Evolutionary conservation across 2,888 invertebrate genomes (phyloP).

Genomic region (Mesorhabditis sp.): DNA sequence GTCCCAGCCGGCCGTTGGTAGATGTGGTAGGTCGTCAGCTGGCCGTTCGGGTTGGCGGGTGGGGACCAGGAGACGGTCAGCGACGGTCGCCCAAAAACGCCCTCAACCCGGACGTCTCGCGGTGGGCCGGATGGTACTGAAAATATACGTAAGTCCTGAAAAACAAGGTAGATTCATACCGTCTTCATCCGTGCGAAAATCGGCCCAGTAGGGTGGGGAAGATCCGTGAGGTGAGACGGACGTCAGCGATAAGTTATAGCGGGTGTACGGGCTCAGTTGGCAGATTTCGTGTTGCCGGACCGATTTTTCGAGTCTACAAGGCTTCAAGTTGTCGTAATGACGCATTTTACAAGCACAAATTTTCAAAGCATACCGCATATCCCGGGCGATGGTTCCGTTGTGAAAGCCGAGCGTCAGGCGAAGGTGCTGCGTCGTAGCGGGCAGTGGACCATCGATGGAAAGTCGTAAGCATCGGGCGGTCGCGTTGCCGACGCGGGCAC

Average conservation of each 20-base stretch:
- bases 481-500: neutral
- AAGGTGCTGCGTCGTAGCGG: constrained; percentile 2
- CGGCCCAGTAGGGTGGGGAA: constrained; percentile 36
- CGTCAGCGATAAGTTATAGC: constrained; percentile 40
- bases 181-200: constrained; percentile 43
- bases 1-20: constrained; percentile 21
- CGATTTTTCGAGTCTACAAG: neutral
- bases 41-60: constrained; percentile 13
- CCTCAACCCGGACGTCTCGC: constrained; percentile 24
- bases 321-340: too few relatives aligned
- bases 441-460: neutral
- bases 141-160: neutral
- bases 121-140: constrained; percentile 45
- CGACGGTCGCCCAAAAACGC: constrained; percentile 29
- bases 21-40: constrained; percentile 26
- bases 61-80: constrained; percentile 28
- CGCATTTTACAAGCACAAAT: too few relatives aligned
- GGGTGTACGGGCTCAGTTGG: constrained; percentile 33
- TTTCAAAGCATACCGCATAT: neutral
- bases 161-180: constrained; percentile 15
- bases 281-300: constrained; percentile 25
- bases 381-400: neutral
- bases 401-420: neutral
- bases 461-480: neutral
- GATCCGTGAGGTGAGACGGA: constrained; percentile 50